Evolutionary conservation across 2,113 vertebrate genomes (phyloP), one percentile per base, ranked within the genome.

Genomic region (Hucho hucho): DNA sequence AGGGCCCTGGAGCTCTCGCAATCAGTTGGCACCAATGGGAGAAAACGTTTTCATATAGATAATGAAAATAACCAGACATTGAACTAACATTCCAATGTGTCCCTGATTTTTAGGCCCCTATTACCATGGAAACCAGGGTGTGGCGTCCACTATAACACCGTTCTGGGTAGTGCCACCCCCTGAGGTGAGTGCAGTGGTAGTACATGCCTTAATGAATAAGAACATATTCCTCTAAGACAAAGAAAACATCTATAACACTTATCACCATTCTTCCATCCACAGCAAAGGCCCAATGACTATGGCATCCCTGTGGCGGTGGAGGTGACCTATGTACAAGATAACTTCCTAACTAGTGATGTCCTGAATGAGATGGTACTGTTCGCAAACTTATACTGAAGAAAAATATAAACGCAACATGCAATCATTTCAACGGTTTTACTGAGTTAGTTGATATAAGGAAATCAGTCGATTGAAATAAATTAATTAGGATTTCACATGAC

Each of bases 151-250:
- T 61, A 99, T 99, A 16, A 92, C 95, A 0, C 97, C 97, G 0
- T 99, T 98, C 90, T 99, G 97, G 97, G 97, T 98, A 20, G 96
- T 98, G 77, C 97, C 97, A 0, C 97, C 97, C 0, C 95, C 97
- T 0, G 97, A 98, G 94, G 97, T 96, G 28, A 88, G 92, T 0
- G 28, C 61, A 63, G 49, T 61, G 9, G 13, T 65, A 61, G 26
- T 13, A 49, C 59, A n/a, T 26, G n/a, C 58, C 46, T 37, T 22
- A 16, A 16, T 16, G 20, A n/a, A 61, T n/a, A 61, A 61, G 20
- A 61, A 61, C 58, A 22, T 61, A 4, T 22, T 61, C 58, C 58
- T 22, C 20, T 22, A 61, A 61, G 58, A 22, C n/a, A 22, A 61
- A n/a, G 58, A 9, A 56, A 56, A 56, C 5, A 4, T 14, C 26